phyloP scores from a whole-genome alignment of 2,113 vertebrate species.

The Cromileptes altivelis region DNA sequence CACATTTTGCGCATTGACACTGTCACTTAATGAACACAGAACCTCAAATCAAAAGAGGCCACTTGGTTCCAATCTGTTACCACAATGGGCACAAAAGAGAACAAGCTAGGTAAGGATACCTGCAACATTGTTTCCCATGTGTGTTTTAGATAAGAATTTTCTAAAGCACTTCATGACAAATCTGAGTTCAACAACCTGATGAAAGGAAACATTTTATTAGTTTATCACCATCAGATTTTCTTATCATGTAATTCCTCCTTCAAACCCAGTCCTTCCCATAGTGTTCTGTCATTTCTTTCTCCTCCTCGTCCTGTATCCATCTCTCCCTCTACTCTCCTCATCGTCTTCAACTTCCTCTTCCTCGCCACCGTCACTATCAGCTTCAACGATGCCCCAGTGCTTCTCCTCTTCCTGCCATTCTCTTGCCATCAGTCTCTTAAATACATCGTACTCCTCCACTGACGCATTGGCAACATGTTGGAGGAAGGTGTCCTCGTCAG shows the following conservation, averaged over 20 bases:
- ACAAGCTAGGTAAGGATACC: neutral
- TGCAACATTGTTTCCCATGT: neutral
- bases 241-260: neutral
- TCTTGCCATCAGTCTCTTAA: conserved; percentile 88
- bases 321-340: conserved; percentile 43
- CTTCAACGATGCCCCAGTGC: conserved; percentile 46
- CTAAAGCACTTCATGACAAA: neutral
- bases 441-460: conserved; percentile 89
- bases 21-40: conserved; percentile 9
- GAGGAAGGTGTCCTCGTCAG: conserved; percentile 85
- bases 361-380: conserved; percentile 27
- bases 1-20: neutral
- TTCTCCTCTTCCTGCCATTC: conserved; percentile 83
- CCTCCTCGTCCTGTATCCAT: conserved; percentile 68
- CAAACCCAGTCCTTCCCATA: neutral
- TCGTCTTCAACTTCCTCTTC: conserved; percentile 37
- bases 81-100: neutral
- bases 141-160: conserved; percentile 38
- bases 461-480: conserved; percentile 82
- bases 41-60: neutral
- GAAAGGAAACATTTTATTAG: conserved; percentile 16
- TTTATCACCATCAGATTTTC: neutral
- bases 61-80: neutral
- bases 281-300: conserved; percentile 54
- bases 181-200: neutral